Percentiles rank a stretch among this genome's conserved stretches.
Conservation (phyloP, 2,113 vertebrate genomes). For the Sialia sialis region DNA sequence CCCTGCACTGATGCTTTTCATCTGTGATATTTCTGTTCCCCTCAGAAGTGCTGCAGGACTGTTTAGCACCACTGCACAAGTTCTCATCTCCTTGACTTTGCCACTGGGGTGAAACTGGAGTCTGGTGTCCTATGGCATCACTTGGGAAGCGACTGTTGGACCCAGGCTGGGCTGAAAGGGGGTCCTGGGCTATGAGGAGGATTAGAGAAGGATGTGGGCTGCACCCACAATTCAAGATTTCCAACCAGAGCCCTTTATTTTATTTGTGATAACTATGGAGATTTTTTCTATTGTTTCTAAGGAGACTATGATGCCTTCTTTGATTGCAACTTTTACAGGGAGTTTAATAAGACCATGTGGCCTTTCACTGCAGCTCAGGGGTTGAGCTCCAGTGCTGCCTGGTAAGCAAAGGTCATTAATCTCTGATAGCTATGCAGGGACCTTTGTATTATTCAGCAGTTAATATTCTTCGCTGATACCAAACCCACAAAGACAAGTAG, state of each 20-base stretch:
- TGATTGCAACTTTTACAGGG: not conserved
- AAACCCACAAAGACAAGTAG: not conserved
- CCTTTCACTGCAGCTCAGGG: not conserved
- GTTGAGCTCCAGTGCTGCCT: not conserved
- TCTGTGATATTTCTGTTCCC: not conserved
- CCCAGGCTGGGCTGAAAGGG: not conserved
- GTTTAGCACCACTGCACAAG: not conserved
- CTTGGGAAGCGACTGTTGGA: not conserved
- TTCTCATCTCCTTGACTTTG: not conserved
- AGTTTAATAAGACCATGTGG: not conserved
- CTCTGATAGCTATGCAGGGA: not conserved
- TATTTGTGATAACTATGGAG: not conserved
- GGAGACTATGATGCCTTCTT: not conserved
- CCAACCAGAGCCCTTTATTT: not conserved
- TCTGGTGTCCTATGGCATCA: rapidly evolving
- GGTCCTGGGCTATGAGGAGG: not conserved
- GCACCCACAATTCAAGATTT: not conserved
- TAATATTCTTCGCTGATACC: not conserved
- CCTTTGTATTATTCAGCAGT: not conserved
- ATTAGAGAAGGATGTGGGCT: not conserved
- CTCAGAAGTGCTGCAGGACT: not conserved
- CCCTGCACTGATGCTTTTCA: not conserved
- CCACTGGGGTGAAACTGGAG: not conserved
- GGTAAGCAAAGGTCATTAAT: not conserved
- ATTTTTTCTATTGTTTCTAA: conserved; percentile 28